Evolutionary conservation across 1,140 invertebrate genomes (phyloP).

Genomic region (Penaeus indicus): DNA sequence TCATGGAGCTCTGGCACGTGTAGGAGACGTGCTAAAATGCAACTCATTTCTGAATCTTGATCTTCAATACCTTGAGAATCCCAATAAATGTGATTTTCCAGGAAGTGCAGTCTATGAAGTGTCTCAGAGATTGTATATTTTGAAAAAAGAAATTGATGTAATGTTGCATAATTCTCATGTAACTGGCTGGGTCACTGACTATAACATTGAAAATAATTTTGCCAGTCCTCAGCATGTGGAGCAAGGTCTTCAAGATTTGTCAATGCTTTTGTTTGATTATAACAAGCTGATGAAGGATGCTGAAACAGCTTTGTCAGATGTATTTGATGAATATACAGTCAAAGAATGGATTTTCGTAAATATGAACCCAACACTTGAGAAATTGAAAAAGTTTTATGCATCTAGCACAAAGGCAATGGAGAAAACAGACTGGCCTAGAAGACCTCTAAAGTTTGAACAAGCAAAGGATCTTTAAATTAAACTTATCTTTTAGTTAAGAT

Average conservation of each 20-base stretch:
- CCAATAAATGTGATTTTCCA: slow-evolving; percentile 71
- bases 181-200: slow-evolving; percentile 82
- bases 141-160: slow-evolving; percentile 68
- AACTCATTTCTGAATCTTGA: slow-evolving; percentile 72
- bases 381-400: slow-evolving; percentile 52
- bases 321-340: slow-evolving; percentile 82
- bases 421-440: slow-evolving; percentile 57
- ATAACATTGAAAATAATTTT: slow-evolving; percentile 83
- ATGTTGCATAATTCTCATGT: slow-evolving; percentile 67
- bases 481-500: neutral
- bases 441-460: slow-evolving; percentile 57
- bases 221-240: slow-evolving; percentile 81
- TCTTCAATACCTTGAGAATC: slow-evolving; percentile 66
- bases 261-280: slow-evolving; percentile 70
- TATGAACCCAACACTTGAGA: slow-evolving; percentile 72
- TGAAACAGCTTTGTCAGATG: slow-evolving; percentile 76
- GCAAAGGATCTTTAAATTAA: slow-evolving; percentile 60
- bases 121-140: slow-evolving; percentile 73
- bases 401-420: slow-evolving; percentile 51
- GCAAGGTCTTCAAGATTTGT: slow-evolving; percentile 78
- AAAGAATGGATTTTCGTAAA: slow-evolving; percentile 82
- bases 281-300: slow-evolving; percentile 76
- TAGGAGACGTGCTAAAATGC: slow-evolving; percentile 76
- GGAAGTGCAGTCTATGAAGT: slow-evolving; percentile 76
- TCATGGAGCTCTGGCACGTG: slow-evolving; percentile 72